Base-by-base conservation (phyloP, 2,888 invertebrate species). In the Morinoia aosen region DNA sequence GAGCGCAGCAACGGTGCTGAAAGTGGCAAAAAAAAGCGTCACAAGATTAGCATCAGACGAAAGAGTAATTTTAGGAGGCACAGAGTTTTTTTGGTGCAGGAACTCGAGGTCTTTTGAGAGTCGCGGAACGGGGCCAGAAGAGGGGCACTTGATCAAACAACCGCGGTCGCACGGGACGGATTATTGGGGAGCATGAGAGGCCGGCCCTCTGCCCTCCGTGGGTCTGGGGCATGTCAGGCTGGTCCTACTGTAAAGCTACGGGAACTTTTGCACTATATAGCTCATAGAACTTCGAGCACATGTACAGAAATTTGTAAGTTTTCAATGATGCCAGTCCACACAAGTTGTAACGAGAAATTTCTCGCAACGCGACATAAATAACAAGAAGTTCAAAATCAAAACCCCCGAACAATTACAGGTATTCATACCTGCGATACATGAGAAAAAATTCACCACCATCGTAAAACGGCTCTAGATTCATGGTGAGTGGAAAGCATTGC, bases 21-120 rank as follows among this genome's bases (percentile, higher is more conserved):
- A 93, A 93, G 93, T 90, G 57, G 57, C 48, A 56, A 57, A 57
- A 93, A 93, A 93, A 90, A 93, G 48, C 57, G 56, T 33, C 93
- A 56, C 57, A 93, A 93, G 93, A 93, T 93, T 93, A 93, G 93
- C 93, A 93, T 93, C 57, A 33, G 93, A n/a, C 93, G 57, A 93
- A 93, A 93, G 93, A 93, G 93, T 93, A 93, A 93, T 93, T 90
- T 90, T 93, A 57, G 93, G 93, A 93, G 93, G 93, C 56, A n/a
- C 33, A 57, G 57, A 10, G 93, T 93, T 93, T 93, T 93, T 93
- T 93, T 12, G 33, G 57, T 57, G 57, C 39, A 93, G 93, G 93
- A 93, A 93, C 57, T 57, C 93, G 57, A 57, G 93, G 57, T 39
- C 93, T 56, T 57, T 93, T 93, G 57, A 57, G 48, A 93, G 57